These are phyloP conservation scores for Odontamblyopus rebecca DNA, from an alignment of 2,797 vertebrate species.

Conservation along the genomic window DNA sequence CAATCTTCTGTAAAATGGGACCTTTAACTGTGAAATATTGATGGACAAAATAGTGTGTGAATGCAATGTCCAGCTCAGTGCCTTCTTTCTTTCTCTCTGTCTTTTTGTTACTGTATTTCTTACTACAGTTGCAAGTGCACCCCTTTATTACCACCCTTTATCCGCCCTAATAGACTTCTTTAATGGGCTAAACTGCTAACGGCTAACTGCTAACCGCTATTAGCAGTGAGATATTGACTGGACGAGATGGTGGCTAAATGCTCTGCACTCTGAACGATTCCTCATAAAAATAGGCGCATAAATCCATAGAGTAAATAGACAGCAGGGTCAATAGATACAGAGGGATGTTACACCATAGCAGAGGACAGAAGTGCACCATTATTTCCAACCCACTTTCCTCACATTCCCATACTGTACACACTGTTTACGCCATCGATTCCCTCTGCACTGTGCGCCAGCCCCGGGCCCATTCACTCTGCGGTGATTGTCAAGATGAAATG, in stretches of 20 bases:
- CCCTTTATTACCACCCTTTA: not conserved
- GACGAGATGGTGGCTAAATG: not conserved
- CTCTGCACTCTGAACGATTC: not conserved
- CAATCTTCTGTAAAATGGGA: too few species aligned
- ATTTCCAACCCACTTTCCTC: slow-evolving; percentile 10
- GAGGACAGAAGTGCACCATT: not conserved
- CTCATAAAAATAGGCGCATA: not conserved
- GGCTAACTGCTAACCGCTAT: too few species aligned
- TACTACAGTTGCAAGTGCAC: not conserved
- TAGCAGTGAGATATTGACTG: not conserved
- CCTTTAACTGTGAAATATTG: too few species aligned
- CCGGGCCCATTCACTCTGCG: slow-evolving; percentile 24
- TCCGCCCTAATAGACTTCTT: not conserved
- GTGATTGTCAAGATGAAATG: slow-evolving; percentile 20
- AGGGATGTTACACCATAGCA: slow-evolving; percentile 6
- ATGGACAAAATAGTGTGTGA: too few species aligned
- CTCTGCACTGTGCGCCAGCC: slow-evolving; percentile 10
- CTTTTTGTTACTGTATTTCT: too few species aligned
- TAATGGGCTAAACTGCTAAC: not conserved
- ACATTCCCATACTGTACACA: slow-evolving; percentile 13
- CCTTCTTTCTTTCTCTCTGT: not conserved
- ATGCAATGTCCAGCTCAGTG: too few species aligned
- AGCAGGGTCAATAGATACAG: not conserved
- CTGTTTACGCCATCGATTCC: not conserved
- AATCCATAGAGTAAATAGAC: slow-evolving; percentile 5